phyloP scores from a whole-genome alignment of 2,113 vertebrate species.

The Nestor notabilis region DNA sequence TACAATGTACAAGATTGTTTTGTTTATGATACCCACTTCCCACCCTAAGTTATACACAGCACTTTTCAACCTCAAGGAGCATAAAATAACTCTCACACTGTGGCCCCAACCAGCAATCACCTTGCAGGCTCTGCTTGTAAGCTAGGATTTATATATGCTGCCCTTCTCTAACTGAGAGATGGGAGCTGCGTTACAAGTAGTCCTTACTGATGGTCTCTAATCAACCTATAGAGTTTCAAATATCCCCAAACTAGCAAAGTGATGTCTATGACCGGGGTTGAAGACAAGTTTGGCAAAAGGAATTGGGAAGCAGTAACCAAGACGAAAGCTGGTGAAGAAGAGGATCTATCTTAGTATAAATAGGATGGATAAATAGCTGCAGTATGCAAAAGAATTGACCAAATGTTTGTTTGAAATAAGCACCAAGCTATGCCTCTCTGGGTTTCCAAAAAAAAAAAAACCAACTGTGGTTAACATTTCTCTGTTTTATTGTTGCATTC shows the following conservation, averaged over 20 bases:
- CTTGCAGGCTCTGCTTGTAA: fast-evolving
- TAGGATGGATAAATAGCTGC: not conserved
- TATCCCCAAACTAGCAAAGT: not conserved
- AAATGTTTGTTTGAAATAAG: conserved; percentile 15
- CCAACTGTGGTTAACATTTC: conserved; percentile 19
- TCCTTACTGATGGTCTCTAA: not conserved
- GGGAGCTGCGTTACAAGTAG: not conserved
- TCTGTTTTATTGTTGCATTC: conserved; percentile 30
- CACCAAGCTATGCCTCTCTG: not conserved
- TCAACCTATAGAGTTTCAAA: not conserved
- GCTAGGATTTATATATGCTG: fast-evolving
- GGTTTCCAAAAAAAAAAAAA: conserved; percentile 20
- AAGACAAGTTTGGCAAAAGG: not conserved
- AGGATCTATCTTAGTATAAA: not conserved
- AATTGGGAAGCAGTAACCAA: not conserved
- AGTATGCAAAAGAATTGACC: not conserved
- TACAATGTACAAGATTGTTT: conserved; percentile 23
- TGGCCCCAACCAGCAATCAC: not conserved
- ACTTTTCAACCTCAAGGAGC: not conserved
- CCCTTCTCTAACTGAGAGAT: not conserved
- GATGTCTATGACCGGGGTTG: not conserved
- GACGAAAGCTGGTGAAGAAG: fast-evolving
- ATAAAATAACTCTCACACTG: not conserved
- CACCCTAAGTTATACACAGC: not conserved
- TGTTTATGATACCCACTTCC: conserved; percentile 43